Evolutionary conservation across 2,888 invertebrate genomes (phyloP).

Genomic region (Camptogramma bilineatum): DNA sequence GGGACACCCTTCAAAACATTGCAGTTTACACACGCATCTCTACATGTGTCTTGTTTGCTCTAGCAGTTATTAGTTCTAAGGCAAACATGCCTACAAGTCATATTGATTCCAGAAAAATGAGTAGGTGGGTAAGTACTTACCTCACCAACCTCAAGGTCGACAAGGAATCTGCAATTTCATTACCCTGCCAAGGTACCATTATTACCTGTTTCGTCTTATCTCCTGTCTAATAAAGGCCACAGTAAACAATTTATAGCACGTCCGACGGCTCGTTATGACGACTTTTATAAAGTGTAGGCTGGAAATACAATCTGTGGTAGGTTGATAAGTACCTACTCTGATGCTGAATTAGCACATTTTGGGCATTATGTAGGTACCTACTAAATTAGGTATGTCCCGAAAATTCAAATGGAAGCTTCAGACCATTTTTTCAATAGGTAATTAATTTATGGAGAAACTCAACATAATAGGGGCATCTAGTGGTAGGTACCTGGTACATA

Average conservation of each 20-base stretch:
- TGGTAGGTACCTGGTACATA: no score
- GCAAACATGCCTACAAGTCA: neutral
- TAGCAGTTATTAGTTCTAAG: neutral
- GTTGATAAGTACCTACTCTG: neutral
- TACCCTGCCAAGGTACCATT: conserved; percentile 9
- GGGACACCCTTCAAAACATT: no score
- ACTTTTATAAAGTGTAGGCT: neutral
- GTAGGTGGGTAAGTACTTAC: neutral
- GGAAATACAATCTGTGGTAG: neutral
- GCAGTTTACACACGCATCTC: neutral
- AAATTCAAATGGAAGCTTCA: no score
- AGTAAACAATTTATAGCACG: conserved; percentile 23
- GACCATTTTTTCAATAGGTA: no score
- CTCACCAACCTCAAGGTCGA: neutral
- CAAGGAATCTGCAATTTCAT: conserved; percentile 6
- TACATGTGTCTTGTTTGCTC: neutral
- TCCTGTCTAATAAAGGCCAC: conserved; percentile 26
- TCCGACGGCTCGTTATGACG: neutral
- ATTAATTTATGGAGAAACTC: no score
- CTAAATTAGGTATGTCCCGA: no score
- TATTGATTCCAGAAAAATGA: neutral
- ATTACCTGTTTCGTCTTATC: conserved; percentile 9
- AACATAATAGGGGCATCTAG: no score
- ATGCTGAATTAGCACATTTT: neutral
- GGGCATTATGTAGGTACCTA: no score